A percentile compares a stretch with the other conserved stretches of the same genome.
phyloP scores from a whole-genome alignment of 2,888 invertebrate species.

The Drosophila buzzatii region DNA sequence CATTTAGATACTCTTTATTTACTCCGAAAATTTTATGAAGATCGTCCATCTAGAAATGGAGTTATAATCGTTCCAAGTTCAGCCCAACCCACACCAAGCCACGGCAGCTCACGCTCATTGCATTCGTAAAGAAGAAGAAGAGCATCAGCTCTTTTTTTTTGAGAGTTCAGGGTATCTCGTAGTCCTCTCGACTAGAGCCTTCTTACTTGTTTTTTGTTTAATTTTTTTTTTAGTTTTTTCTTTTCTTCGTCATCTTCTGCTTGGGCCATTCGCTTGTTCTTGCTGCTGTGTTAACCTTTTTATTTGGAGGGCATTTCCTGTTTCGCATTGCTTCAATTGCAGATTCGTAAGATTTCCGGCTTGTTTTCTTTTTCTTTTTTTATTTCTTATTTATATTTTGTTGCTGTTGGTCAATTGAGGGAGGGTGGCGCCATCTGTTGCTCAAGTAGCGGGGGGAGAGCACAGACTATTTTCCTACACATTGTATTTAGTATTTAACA shows the following conservation, averaged over 20 bases:
- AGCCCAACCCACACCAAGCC: too few relatives aligned
- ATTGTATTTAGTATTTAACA: background rate
- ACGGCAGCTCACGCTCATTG: too few relatives aligned
- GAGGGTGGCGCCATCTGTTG: conserved; percentile 57
- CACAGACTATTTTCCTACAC: conserved; percentile 5
- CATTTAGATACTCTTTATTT: too few relatives aligned
- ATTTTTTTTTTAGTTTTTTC: background rate
- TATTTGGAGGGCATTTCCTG: conserved; percentile 37
- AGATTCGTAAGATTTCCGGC: conserved; percentile 32
- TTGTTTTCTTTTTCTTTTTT: background rate
- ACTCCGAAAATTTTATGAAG: too few relatives aligned
- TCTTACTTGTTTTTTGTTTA: too few relatives aligned
- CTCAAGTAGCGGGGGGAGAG: conserved; percentile 2
- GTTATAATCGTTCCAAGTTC: too few relatives aligned
- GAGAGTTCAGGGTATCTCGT: too few relatives aligned
- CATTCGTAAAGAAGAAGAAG: too few relatives aligned
- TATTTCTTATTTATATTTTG: background rate
- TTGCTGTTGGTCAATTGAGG: background rate
- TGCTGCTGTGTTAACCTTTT: conserved; percentile 40
- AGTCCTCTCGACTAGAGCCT: too few relatives aligned
- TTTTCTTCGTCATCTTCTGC: background rate
- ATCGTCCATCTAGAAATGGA: too few relatives aligned
- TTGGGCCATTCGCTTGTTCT: conserved; percentile 8
- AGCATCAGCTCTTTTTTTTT: too few relatives aligned
- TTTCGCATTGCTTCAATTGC: conserved; percentile 27